Evolutionary conservation across 2,113 vertebrate genomes (phyloP), one percentile per base, ranked within the genome.

Genomic region (Excalfactoria chinensis): DNA sequence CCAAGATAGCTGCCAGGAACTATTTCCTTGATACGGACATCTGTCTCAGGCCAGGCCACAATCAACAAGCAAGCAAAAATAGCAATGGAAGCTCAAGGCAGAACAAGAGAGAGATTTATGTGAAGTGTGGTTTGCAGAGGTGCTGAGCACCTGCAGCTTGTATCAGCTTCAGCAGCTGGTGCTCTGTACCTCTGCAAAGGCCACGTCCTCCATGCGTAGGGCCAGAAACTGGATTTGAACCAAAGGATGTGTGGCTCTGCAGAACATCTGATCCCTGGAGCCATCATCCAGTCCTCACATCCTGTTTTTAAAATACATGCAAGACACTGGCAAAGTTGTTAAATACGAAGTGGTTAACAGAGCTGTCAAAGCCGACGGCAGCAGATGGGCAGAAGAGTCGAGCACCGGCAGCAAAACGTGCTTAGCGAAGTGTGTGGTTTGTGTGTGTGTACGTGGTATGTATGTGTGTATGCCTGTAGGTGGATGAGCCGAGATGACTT

Each of bases 341-440:
- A 85, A 96, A 83, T 62, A 78, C 0, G 16, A 66, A 46, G 51
- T 63, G 35, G 70, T 85, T 93, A 97, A 94, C 86, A 81, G 86
- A 90, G 82, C 56, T 94, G 95, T 91, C 95, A 82, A 67, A 96
- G 77, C 58, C 21, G 28, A 84, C 35, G 48, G 77, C 68, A 84
- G 93, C 93, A 96, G 95, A 89, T 64, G 96, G 96, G 95, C 95
- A 93, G 97, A 78, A 88, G 93, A 95, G 95, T 90, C 9, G 91
- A 97, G 93, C 97, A 86, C 97, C 69, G 68, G 97, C 97, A 97
- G 97, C 92, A 97, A 92, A 97, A 98, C 83, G 97, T 97, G 98
- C 95, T 96, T 93, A 93, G 97, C 85, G 96, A 20, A 14, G 67
- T 6, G 76, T 28, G 46, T 44, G 76, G 48, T 18, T 30, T 40